A percentile compares a stretch with the other conserved stretches of the same genome.
Evolutionary conservation across 2,888 invertebrate genomes (phyloP).

Genomic region (Auanema sp.): DNA sequence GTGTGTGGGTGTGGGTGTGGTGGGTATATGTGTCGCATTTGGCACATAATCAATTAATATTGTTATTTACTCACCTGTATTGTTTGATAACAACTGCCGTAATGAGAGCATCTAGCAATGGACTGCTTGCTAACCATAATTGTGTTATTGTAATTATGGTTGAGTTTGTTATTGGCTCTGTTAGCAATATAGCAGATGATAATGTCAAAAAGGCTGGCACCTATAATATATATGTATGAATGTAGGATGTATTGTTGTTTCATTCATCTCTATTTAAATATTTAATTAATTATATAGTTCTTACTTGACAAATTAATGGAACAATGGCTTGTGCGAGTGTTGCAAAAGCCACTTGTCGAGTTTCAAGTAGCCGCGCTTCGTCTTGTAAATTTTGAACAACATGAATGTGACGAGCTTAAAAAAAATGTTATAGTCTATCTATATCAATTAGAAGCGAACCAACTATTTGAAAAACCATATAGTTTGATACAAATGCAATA

Average conservation of each 20-base stretch:
- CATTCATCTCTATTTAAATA: neutral
- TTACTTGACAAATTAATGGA: slow-evolving; percentile 54
- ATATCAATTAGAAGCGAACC: slow-evolving; percentile 20
- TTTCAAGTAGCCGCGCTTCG: slow-evolving; percentile 47
- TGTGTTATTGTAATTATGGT: slow-evolving; percentile 48
- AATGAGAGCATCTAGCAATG: slow-evolving; percentile 50
- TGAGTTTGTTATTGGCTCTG: slow-evolving; percentile 45
- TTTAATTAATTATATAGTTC: neutral
- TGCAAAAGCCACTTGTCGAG: slow-evolving; percentile 54
- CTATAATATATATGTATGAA: slow-evolving; percentile 30
- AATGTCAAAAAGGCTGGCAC: slow-evolving; percentile 54
- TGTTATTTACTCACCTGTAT: slow-evolving; percentile 29
- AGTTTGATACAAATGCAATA: slow-evolving; percentile 51
- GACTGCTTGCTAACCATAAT: slow-evolving; percentile 50
- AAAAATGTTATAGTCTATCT: neutral
- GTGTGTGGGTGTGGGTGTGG: too few species aligned
- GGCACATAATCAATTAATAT: neutral
- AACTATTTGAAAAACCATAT: slow-evolving; percentile 51
- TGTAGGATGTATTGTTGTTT: neutral
- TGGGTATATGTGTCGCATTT: too few species aligned
- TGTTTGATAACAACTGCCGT: slow-evolving; percentile 55
- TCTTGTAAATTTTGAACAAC: slow-evolving; percentile 52
- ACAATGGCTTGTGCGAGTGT: slow-evolving; percentile 54
- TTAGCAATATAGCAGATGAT: slow-evolving; percentile 45
- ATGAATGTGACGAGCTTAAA: slow-evolving; percentile 45